Percentiles rank a stretch among this genome's conserved stretches.
Conservation (phyloP, 2,888 invertebrate species). For the Geophilus truncorum region DNA sequence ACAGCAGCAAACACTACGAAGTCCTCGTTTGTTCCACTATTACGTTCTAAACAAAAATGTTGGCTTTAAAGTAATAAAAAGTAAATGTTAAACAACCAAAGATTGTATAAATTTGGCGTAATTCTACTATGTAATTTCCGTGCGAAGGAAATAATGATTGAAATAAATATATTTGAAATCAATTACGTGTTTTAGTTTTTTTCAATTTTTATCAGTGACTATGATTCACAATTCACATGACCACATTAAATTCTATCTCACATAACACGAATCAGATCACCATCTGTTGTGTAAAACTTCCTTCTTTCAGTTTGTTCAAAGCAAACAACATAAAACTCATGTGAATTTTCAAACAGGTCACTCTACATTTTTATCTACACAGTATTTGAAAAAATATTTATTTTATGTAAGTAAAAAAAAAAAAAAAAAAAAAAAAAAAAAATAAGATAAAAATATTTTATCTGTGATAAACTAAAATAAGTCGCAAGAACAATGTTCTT, state of each 20-base stretch:
- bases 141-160: too few species aligned
- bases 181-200: too few species aligned
- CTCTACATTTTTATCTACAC: not conserved
- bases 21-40: slow-evolving; percentile 49
- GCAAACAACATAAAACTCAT: not conserved
- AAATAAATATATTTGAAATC: too few species aligned
- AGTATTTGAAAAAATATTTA: not conserved
- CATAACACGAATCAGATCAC: not conserved
- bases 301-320: not conserved
- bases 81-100: too few species aligned
- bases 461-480: not conserved
- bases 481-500: not conserved
- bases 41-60: not conserved
- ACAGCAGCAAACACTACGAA: slow-evolving; percentile 63
- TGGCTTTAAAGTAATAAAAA: too few species aligned
- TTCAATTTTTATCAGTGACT: not conserved
- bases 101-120: too few species aligned
- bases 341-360: too few species aligned
- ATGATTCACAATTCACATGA: too few species aligned
- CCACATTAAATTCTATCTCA: too few species aligned
- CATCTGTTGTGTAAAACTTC: slow-evolving; percentile 13
- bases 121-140: too few species aligned
- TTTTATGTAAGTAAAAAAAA: too few species aligned
- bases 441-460: not conserved
- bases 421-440: not conserved